A percentile compares a stretch with the other conserved stretches of the same genome.
Conservation (phyloP, 2,113 vertebrate species). For the Ranitomeya imitator region DNA sequence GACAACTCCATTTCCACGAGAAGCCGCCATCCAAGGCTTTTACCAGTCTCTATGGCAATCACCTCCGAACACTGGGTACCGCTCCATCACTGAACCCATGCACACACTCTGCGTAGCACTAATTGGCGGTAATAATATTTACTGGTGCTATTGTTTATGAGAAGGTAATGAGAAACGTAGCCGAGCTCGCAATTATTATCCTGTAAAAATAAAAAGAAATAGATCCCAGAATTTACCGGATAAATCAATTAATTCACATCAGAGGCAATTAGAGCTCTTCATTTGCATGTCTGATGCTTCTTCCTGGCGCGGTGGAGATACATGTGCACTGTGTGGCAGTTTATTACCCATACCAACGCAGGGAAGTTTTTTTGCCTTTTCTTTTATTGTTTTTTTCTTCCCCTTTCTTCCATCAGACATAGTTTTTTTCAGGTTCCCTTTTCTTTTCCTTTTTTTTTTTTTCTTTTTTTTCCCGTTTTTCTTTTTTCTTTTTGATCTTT, state of each 20-base stretch:
- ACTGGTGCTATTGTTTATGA: conserved; percentile 31
- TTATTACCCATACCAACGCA: neutral
- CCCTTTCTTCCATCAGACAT: too few species aligned
- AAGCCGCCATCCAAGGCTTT: neutral
- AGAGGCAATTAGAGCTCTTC: conserved; percentile 6
- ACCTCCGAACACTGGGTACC: neutral
- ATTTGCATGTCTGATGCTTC: neutral
- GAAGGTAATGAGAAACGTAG: conserved; percentile 35
- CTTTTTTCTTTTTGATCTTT: too few species aligned
- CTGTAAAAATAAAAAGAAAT: conserved; percentile 34
- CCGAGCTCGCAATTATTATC: conserved; percentile 1
- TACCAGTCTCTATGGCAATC: conserved; percentile 38
- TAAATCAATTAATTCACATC: conserved; percentile 40
- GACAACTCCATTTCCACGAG: neutral
- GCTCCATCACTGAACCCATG: conserved; percentile 26
- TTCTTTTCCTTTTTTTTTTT: too few species aligned
- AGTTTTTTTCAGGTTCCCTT: too few species aligned
- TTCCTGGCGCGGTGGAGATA: neutral
- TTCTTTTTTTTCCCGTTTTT: too few species aligned
- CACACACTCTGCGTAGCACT: neutral
- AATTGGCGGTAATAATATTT: conserved; percentile 45
- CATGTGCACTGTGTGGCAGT: neutral
- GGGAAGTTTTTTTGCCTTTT: too few species aligned
- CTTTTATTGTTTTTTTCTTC: too few species aligned
- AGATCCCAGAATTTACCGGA: conserved; percentile 5